Evolutionary conservation across 2,888 invertebrate genomes (phyloP).

Genomic region (Timema podura): DNA sequence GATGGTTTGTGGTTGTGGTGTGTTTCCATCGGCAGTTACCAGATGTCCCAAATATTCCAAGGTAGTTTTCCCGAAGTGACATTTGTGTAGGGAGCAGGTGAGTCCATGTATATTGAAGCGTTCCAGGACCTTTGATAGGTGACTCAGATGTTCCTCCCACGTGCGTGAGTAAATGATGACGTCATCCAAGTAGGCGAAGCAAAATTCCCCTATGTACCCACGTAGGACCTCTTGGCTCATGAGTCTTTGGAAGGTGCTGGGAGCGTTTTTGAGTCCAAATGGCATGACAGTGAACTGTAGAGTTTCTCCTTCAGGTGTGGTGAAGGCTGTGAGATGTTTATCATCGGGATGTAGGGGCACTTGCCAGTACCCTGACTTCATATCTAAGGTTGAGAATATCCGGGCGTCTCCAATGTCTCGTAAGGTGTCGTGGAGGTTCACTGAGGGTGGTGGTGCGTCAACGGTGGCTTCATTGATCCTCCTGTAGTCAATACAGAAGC

Average conservation of each 20-base stretch:
- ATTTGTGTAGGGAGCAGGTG: not conserved
- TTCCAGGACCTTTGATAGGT: not conserved
- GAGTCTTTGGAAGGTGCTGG: constrained; percentile 1
- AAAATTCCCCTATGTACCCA: not conserved
- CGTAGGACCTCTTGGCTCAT: not conserved
- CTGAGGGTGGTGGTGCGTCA: too few relatives aligned
- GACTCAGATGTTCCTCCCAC: not conserved
- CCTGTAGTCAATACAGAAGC: too few relatives aligned
- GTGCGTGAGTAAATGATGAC: not conserved
- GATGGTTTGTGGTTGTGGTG: too few relatives aligned
- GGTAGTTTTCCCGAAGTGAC: not conserved
- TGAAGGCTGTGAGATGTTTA: not conserved
- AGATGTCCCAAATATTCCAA: not conserved
- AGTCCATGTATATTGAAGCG: not conserved
- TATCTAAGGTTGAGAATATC: too few relatives aligned
- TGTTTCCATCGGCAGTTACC: too few relatives aligned
- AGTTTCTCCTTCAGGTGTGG: not conserved
- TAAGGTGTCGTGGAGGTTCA: too few relatives aligned
- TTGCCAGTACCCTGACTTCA: not conserved
- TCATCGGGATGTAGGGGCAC: not conserved
- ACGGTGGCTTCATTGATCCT: too few relatives aligned
- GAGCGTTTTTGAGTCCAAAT: not conserved
- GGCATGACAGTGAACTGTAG: constrained; percentile 30
- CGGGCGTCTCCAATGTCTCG: too few relatives aligned
- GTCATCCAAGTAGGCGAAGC: not conserved